phyloP scores from a whole-genome alignment of 2,888 invertebrate genomes.

The Limulus polyphemus region DNA sequence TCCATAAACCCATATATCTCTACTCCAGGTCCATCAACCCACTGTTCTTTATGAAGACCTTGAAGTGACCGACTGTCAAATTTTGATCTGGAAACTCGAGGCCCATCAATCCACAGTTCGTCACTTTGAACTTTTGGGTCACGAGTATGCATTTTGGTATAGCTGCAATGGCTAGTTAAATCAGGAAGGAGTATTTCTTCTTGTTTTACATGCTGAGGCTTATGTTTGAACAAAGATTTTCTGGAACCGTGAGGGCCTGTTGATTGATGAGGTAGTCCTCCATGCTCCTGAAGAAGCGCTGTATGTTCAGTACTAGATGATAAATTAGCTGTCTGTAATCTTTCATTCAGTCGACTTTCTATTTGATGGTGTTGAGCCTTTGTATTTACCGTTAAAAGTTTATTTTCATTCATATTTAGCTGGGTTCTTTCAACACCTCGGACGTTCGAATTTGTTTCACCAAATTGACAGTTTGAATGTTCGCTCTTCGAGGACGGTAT shows the following conservation, averaged over 20 bases:
- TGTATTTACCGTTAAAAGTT: neutral
- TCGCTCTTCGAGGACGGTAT: neutral
- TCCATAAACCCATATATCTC: slow-evolving; percentile 71
- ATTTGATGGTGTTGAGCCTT: too few relatives aligned
- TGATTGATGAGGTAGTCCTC: neutral
- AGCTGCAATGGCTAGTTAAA: neutral
- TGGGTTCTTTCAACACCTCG: neutral
- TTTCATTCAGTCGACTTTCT: too few relatives aligned
- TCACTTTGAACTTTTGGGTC: slow-evolving; percentile 45
- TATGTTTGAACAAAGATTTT: neutral
- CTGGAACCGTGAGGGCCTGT: neutral
- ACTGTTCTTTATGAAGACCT: slow-evolving; percentile 56
- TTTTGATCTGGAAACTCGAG: slow-evolving; percentile 48
- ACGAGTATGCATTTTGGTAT: slow-evolving; percentile 1
- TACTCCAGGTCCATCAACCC: slow-evolving; percentile 75
- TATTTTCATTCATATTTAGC: neutral
- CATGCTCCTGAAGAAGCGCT: neutral
- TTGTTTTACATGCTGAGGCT: neutral
- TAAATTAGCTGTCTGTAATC: too few relatives aligned
- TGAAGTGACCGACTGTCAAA: slow-evolving; percentile 23
- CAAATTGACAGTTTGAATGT: too few relatives aligned
- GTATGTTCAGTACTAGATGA: neutral
- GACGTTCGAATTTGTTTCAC: neutral
- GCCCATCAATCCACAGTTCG: slow-evolving; percentile 95
- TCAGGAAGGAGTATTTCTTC: neutral